Percentiles rank a stretch among this genome's conserved stretches.
Conservation (phyloP, 2,888 invertebrate genomes). For the Troides helena region DNA sequence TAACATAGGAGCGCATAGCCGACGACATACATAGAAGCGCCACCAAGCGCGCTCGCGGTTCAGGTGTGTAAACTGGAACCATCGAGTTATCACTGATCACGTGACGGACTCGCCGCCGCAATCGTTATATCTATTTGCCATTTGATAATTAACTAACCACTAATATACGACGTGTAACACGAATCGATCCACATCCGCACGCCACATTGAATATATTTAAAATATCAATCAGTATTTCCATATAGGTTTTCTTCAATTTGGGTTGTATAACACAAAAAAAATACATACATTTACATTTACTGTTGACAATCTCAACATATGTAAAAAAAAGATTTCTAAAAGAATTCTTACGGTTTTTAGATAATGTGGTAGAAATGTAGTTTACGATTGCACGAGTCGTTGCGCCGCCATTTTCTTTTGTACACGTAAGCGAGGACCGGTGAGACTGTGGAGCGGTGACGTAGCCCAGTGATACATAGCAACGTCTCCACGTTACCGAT, state of each 20-base stretch:
- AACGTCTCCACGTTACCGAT: slow-evolving; percentile 51
- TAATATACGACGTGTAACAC: slow-evolving; percentile 1
- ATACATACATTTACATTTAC: no score
- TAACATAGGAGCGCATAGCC: slow-evolving; percentile 48
- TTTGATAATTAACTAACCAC: slow-evolving; percentile 17
- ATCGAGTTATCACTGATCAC: slow-evolving; percentile 55
- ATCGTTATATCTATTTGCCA: slow-evolving; percentile 37
- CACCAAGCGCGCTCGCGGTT: slow-evolving; percentile 50
- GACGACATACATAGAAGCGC: slow-evolving; percentile 46
- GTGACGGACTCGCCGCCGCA: slow-evolving; percentile 44
- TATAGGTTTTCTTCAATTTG: not conserved
- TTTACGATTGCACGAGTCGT: slow-evolving; percentile 37
- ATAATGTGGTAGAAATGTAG: slow-evolving; percentile 21
- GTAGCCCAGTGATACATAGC: slow-evolving; percentile 52
- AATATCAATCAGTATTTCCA: not conserved
- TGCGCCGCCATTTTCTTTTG: slow-evolving; percentile 57
- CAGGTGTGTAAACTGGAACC: slow-evolving; percentile 59
- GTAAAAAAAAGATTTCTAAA: no score
- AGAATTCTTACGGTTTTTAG: not conserved
- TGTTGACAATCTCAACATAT: no score
- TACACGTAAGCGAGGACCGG: slow-evolving; percentile 50
- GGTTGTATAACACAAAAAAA: not conserved
- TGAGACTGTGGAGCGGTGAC: slow-evolving; percentile 41
- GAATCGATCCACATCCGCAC: not conserved
- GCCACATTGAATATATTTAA: not conserved